phyloP scores from a whole-genome alignment of 2,888 invertebrate genomes.

The Drosophila stalkeri region DNA sequence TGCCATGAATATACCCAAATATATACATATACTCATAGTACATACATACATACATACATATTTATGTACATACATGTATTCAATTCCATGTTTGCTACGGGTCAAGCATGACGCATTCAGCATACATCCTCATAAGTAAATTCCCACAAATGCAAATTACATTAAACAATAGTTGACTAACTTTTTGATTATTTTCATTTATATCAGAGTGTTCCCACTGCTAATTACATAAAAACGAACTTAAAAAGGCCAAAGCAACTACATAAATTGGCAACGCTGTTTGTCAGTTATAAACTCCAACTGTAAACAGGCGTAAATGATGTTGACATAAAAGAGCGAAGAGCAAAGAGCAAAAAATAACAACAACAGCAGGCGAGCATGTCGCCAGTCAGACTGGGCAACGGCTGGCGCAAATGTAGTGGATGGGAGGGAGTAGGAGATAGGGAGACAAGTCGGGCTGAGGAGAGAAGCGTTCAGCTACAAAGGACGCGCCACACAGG shows the following conservation, averaged over 20 bases:
- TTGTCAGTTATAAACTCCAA: constrained; percentile 35
- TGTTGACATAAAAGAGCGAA: constrained; percentile 48
- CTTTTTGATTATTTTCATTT: not conserved
- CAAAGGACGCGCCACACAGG: constrained; percentile 52
- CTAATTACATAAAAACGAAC: not conserved
- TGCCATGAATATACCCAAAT: not conserved
- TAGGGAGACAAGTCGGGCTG: no score
- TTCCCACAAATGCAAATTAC: constrained; percentile 3
- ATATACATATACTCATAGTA: not conserved
- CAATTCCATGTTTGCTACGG: constrained; percentile 16
- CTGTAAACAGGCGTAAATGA: constrained; percentile 59
- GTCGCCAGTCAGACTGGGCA: constrained; percentile 77
- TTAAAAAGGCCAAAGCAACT: constrained; percentile 2
- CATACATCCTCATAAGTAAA: constrained; percentile 22
- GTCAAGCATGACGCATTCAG: constrained; percentile 41
- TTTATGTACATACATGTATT: constrained; percentile 4
- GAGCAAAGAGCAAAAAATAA: constrained; percentile 12
- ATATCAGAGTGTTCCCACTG: not conserved
- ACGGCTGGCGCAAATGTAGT: constrained; percentile 65
- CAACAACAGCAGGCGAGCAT: constrained; percentile 13
- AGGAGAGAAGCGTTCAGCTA: not conserved
- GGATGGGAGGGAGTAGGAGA: not conserved
- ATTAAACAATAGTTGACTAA: not conserved
- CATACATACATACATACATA: not conserved
- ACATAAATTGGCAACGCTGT: constrained; percentile 32